Conservation (phyloP, 2,113 vertebrate species). For the Podarcis cretensis region DNA sequence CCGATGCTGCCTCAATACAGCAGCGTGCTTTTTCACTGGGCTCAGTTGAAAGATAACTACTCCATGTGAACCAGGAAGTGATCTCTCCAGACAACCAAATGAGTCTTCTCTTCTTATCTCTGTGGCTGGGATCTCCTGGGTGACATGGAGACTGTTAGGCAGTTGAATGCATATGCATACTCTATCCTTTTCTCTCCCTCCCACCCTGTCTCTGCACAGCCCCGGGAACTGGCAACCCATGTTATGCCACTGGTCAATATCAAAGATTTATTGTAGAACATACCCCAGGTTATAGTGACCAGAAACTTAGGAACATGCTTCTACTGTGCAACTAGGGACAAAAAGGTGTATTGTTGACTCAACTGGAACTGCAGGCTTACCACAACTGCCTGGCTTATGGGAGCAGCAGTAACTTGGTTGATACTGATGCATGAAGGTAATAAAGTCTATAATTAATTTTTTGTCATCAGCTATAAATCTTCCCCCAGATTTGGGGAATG, state of each 20-base stretch:
- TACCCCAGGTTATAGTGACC: neutral
- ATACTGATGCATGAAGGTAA: neutral
- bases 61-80: no score
- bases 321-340: neutral
- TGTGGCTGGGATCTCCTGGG: no score
- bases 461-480: neutral
- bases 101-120: no score
- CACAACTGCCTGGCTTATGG: neutral
- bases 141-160: no score
- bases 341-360: neutral
- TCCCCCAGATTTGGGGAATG: neutral
- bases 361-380: neutral
- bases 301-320: neutral
- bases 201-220: no score
- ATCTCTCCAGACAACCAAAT: no score
- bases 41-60: no score
- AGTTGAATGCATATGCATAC: no score
- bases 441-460: constrained; percentile 9
- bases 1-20: no score
- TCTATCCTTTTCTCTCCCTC: no score
- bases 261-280: neutral
- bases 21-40: no score
- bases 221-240: no score
- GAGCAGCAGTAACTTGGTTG: neutral
- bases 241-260: neutral